Conservation (phyloP, 2,113 vertebrate species). For the Aplodontia rufa region DNA sequence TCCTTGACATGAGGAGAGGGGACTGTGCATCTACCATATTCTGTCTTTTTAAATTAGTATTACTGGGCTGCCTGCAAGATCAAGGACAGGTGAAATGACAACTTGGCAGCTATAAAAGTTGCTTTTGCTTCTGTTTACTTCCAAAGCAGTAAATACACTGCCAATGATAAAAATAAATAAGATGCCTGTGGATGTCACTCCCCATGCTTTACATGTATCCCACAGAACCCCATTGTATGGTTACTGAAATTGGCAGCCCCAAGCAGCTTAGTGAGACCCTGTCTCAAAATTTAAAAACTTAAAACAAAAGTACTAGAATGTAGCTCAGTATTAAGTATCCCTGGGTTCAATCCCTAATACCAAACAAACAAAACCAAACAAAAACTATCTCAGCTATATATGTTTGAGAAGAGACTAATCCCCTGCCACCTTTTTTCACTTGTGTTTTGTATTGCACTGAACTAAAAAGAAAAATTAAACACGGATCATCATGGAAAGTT, state of each 20-base stretch:
- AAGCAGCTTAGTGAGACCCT: background rate
- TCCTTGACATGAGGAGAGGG: background rate
- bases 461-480: constrained; percentile 30
- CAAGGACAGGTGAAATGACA: background rate
- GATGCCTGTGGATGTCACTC: background rate
- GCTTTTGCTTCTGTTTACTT: background rate
- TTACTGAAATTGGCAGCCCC: background rate
- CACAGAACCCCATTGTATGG: background rate
- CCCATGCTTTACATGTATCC: background rate
- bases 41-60: background rate
- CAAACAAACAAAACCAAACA: too few species aligned
- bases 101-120: background rate
- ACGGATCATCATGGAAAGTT: background rate
- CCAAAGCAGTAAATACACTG: background rate
- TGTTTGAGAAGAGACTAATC: background rate
- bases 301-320: too few species aligned
- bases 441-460: background rate
- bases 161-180: background rate
- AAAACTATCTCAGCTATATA: background rate
- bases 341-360: too few species aligned
- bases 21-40: background rate
- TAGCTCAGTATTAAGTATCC: too few species aligned
- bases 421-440: background rate
- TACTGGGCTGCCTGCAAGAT: background rate
- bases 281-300: too few species aligned